Evolutionary conservation across 2,113 vertebrate genomes (phyloP).

Genomic region (Falco punctatus): DNA sequence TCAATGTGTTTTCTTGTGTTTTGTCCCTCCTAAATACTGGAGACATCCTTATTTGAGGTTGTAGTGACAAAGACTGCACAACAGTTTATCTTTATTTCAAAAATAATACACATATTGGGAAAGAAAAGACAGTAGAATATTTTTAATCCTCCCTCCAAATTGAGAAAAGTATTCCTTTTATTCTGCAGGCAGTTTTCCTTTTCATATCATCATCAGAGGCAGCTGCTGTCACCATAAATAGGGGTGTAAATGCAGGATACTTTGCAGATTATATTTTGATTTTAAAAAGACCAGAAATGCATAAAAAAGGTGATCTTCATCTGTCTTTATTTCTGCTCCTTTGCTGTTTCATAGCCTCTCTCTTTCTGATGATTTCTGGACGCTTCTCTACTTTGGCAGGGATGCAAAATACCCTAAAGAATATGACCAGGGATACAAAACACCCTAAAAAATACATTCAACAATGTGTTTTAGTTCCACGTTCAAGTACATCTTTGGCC

Average conservation of each 20-base stretch:
- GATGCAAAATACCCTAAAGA: conserved; percentile 5
- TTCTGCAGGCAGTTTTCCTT: neutral
- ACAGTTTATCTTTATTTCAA: conserved; percentile 11
- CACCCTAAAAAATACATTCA: neutral
- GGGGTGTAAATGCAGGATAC: neutral
- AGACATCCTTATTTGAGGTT: neutral
- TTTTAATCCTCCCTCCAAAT: conserved; percentile 17
- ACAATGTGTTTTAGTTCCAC: neutral
- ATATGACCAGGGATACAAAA: conserved; percentile 12
- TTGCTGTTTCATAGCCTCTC: neutral
- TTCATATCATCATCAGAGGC: neutral
- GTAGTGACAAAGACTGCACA: neutral
- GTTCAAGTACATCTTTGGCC: neutral
- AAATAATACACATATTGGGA: neutral
- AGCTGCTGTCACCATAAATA: neutral
- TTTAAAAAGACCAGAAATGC: neutral
- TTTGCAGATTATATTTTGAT: neutral
- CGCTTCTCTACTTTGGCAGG: neutral
- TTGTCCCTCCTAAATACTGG: neutral
- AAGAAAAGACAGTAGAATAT: neutral
- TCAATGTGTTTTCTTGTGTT: neutral
- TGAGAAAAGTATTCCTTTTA: neutral
- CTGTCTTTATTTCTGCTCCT: neutral
- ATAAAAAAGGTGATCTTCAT: neutral
- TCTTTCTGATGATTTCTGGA: neutral